Base-by-base conservation (phyloP, 1,140 invertebrate species). In the Drosophila dunni region DNA sequence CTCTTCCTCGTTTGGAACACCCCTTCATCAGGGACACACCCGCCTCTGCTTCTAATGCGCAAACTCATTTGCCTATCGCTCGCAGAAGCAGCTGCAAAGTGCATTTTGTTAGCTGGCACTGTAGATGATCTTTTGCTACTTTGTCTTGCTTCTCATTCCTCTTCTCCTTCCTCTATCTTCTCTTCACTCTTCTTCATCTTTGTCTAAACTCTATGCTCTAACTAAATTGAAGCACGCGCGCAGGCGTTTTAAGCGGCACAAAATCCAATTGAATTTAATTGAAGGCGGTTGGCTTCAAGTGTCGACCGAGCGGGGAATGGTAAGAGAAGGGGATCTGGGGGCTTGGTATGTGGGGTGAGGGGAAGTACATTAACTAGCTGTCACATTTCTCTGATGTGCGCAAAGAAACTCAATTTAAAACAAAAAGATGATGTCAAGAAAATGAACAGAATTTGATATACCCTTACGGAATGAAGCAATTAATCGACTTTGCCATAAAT, bases 151-250 rank as follows among this genome's bases (percentile, higher is more conserved):
- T 34, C 17, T 24, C 8, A 3, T 53, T 7, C n/a, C 5, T 24
- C 40, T 29, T 45, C 20, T 10, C 42, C 42, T 42, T 24, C 24
- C 38, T 63, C 17, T n/a, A 13, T 45, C 46, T 42, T 53, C 5
- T 3, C 9, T 20, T 2, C 17, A 6, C 24, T 66, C 51, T 56
- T 38, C 53, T 57, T 9, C 38, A 13, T 34, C 58, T 29, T 45
- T 48, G 34, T 57, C 24, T n/a, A 11, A n/a, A 44, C 40, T 38
- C 33, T 10, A 40, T 56, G 42, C 58, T 73, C 53, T 64, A 79
- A 83, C 84, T 89, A 89, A 89, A 89, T 84, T 89, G 85, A 83
- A 75, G 84, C 84, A 89, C 85, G 84, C 84, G 84, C 84, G 84
- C 84, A 89, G 84, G 84, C 84, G 84, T 89, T 81, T 60, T 48